Base-by-base conservation (phyloP, 2,888 invertebrate genomes). In the Metacarcinus magister region DNA sequence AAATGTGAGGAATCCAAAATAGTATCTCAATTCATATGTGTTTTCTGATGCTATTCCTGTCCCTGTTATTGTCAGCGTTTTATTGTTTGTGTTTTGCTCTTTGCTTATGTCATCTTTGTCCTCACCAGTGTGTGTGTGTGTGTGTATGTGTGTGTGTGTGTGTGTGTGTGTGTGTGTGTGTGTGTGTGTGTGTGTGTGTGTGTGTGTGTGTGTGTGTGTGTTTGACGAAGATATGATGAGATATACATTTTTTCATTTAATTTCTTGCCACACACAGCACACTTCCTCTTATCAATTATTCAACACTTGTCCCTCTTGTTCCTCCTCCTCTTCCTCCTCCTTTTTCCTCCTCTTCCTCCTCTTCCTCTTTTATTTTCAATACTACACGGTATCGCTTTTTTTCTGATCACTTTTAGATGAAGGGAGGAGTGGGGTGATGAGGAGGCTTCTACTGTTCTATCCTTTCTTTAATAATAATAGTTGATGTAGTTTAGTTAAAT, bases 171-270 rank as follows among this genome's bases (percentile, higher is more conserved):
- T 23, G 43, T 67, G 67, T 67, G 67, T 67, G 67, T 67, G 23
- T 23, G 67, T 67, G 67, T 67, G 67, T 67, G 23, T 67, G 67
- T 67, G 67, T 67, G 67, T 67, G 67, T 67, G 67, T n/a, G 67
- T 67, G 67, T 67, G 67, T 91, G 23, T 44, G 43, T 44, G 44
- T 4, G 7, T n/a, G 10, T 44, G n/a, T n/a, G n/a, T n/a, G n/a
- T n/a, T n/a, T n/a, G n/a, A n/a, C 19, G 67, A 67, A 67, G 67
- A 67, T 67, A 7, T 19, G n/a, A n/a, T 67, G 67, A 67, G 67
- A 67, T 67, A 7, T 7, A 43, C 10, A 16, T 28, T 93, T 16
- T 75, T 32, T 91, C 91, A 44, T 46, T 44, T 46, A 23, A 16
- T 44, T 46, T 23, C 91, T 91, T 91, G 19, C 19, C 16, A 54